These are phyloP conservation scores for Microctenopoma steveboyesi DNA, from an alignment of 2,797 vertebrate genomes.

Conservation along the genomic window DNA sequence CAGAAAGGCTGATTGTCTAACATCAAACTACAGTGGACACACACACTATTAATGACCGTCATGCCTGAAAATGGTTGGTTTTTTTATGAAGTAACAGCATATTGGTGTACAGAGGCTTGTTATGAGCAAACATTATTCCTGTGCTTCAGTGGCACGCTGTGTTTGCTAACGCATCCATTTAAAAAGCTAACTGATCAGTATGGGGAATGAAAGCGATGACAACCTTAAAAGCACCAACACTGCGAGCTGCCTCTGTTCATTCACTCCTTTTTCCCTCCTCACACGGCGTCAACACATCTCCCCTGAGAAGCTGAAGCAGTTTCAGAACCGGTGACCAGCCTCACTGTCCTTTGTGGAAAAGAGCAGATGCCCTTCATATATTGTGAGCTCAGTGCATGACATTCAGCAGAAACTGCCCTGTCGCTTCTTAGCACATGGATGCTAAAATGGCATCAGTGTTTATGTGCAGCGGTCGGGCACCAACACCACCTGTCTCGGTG, in stretches of 20 bases:
- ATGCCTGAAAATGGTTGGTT: too few relatives aligned
- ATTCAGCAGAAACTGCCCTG: slow-evolving; percentile 21
- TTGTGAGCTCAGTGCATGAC: slow-evolving; percentile 14
- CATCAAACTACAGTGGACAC: too few relatives aligned
- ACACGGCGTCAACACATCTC: neutral
- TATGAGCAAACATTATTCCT: too few relatives aligned
- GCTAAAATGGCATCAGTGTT: slow-evolving; percentile 42
- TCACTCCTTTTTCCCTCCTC: neutral
- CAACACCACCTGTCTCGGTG: slow-evolving; percentile 31
- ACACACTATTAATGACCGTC: too few relatives aligned
- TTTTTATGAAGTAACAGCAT: too few relatives aligned
- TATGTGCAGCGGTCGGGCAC: slow-evolving; percentile 13
- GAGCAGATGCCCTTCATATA: slow-evolving; percentile 31
- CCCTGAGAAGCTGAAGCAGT: neutral
- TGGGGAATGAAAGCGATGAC: neutral
- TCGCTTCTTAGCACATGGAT: slow-evolving; percentile 28
- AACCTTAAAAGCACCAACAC: neutral
- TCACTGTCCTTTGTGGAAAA: neutral
- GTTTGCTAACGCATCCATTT: too few relatives aligned
- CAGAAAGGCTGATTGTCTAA: too few relatives aligned
- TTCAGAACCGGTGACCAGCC: slow-evolving; percentile 1
- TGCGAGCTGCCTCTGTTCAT: neutral
- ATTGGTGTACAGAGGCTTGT: too few relatives aligned
- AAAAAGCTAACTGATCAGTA: too few relatives aligned
- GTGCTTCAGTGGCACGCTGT: too few relatives aligned